A percentile compares a stretch with the other conserved stretches of the same genome.
phyloP scores from a whole-genome alignment of 2,113 vertebrate genomes.

The Bos indicus region DNA sequence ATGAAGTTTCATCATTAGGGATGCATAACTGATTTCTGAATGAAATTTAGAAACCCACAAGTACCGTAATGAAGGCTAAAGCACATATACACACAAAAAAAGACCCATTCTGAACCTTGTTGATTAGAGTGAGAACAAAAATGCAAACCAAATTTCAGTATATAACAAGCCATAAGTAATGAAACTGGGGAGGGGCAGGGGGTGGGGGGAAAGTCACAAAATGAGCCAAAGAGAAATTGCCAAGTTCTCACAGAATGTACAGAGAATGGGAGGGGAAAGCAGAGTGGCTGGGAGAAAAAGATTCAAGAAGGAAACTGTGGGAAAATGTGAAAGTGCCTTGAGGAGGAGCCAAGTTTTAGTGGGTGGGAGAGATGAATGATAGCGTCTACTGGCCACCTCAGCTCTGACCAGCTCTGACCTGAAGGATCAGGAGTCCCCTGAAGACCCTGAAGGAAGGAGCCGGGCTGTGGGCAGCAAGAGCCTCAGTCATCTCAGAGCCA shows the following conservation, averaged over 20 bases:
- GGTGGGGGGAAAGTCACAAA: neutral
- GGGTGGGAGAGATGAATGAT: conserved; percentile 29
- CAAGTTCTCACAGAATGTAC: conserved; percentile 54
- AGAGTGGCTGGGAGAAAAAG: neutral
- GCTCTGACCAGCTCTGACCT: neutral
- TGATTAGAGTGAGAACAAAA: conserved; percentile 1
- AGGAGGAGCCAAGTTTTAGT: conserved; percentile 33
- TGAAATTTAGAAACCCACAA: conserved; percentile 32
- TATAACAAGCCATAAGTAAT: neutral
- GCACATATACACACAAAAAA: neutral
- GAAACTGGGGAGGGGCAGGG: neutral
- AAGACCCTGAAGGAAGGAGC: neutral
- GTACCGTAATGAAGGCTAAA: neutral
- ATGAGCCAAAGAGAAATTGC: conserved; percentile 31
- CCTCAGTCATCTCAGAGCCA: neutral
- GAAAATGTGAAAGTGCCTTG: conserved; percentile 38
- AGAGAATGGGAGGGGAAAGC: conserved; percentile 18
- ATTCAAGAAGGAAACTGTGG: conserved; percentile 48
- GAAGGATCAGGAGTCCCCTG: neutral
- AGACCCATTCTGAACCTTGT: neutral
- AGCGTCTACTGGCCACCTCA: neutral
- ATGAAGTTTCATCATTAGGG: neutral
- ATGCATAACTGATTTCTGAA: conserved; percentile 1
- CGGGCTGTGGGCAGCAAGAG: neutral
- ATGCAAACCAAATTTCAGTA: neutral